Conservation (phyloP, 2,797 vertebrate genomes). For the Natrix natrix region DNA sequence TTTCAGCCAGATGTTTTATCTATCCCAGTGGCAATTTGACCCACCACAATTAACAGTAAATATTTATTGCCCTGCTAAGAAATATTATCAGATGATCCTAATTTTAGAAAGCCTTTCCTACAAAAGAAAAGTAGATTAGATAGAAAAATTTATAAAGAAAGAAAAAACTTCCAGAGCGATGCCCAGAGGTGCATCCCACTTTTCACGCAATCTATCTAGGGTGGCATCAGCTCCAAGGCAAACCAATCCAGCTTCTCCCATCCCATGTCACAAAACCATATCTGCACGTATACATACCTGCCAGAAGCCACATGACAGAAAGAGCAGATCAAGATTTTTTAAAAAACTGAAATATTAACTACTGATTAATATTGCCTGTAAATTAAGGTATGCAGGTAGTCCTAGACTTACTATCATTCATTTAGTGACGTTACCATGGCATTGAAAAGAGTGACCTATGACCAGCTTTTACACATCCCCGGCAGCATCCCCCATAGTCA, state of each 20-base stretch:
- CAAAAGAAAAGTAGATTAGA: neutral
- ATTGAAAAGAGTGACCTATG: neutral
- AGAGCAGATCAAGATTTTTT: neutral
- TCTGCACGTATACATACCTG: neutral
- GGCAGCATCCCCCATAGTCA: neutral
- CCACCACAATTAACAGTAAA: neutral
- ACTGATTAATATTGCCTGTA: neutral
- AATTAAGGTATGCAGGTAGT: neutral
- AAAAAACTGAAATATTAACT: neutral
- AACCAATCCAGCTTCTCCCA: neutral
- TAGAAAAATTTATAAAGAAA: neutral
- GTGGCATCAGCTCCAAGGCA: neutral
- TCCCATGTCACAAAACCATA: neutral
- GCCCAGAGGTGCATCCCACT: neutral
- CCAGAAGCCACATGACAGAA: neutral
- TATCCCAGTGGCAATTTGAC: neutral
- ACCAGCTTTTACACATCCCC: neutral
- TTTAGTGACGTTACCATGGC: neutral
- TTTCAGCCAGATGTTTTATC: neutral
- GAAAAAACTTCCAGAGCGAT: neutral
- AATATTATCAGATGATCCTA: neutral
- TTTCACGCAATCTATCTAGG: neutral
- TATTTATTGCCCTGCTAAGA: neutral
- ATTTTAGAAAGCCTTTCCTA: neutral
- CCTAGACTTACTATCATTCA: neutral